A percentile compares a stretch with the other conserved stretches of the same genome.
Conservation (phyloP, 2,113 vertebrate species). For the Orycteropus afer region DNA sequence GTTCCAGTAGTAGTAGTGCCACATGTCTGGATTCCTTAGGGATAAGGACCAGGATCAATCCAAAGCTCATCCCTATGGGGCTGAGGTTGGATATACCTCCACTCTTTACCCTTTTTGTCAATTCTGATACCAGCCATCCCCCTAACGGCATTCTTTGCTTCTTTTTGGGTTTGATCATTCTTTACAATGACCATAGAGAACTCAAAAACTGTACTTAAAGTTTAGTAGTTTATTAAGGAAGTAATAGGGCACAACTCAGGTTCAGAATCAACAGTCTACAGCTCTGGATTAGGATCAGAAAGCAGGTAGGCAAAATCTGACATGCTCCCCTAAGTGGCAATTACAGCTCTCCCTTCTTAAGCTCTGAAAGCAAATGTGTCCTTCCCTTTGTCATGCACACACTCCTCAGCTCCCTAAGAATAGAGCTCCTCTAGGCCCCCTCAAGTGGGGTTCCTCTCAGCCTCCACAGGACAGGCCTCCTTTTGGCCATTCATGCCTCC, state of each 20-base stretch:
- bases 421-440: neutral
- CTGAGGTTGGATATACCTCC: neutral
- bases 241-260: neutral
- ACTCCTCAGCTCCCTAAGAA: neutral
- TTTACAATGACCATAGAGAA: neutral
- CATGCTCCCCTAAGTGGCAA: neutral
- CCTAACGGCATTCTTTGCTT: neutral
- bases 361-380: neutral
- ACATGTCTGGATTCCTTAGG: neutral
- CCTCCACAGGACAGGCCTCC: neutral
- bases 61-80: neutral
- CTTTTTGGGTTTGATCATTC: neutral
- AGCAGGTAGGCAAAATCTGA: neutral
- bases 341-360: neutral
- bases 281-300: too few relatives aligned
- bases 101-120: too few relatives aligned
- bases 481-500: neutral
- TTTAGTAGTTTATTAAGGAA: neutral
- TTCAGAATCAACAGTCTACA: too few relatives aligned
- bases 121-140: neutral
- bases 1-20: rapidly evolving
- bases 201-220: neutral
- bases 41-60: neutral
- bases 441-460: too few relatives aligned
- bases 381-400: neutral